Percentiles rank a stretch among this genome's conserved stretches.
These are phyloP conservation scores for Dromaius novaehollandiae DNA, from an alignment of 2,113 vertebrate genomes.

Conservation along the genomic window DNA sequence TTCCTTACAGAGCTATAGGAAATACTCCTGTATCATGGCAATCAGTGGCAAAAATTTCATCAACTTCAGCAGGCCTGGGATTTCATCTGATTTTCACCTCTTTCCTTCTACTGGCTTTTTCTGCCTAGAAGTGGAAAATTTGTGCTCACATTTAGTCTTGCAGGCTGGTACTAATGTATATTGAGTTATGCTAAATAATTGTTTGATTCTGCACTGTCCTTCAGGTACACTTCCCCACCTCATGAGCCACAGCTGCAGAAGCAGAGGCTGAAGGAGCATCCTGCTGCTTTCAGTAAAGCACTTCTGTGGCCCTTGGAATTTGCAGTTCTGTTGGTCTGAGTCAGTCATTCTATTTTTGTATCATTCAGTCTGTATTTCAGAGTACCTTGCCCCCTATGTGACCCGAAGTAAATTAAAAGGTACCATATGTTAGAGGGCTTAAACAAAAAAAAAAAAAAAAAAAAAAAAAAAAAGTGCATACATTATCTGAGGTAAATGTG, in stretches of 20 bases:
- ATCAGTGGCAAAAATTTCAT: neutral
- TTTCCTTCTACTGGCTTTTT: neutral
- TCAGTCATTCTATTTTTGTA: neutral
- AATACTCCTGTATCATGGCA: neutral
- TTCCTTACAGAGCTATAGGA: neutral
- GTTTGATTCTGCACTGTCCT: neutral
- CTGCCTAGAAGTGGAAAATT: neutral
- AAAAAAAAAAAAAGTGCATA: neutral
- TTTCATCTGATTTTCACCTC: neutral
- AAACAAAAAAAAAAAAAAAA: neutral
- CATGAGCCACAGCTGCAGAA: neutral
- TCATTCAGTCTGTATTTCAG: neutral
- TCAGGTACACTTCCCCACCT: neutral
- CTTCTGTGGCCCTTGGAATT: neutral
- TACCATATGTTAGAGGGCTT: neutral
- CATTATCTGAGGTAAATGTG: neutral
- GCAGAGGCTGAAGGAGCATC: neutral
- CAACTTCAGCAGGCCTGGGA: neutral
- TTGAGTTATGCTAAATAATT: neutral
- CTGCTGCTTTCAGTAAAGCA: neutral
- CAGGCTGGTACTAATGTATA: accelerated
- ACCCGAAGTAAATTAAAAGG: neutral
- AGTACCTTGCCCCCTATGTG: neutral
- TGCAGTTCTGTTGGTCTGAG: neutral
- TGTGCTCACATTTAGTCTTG: neutral